Base-by-base conservation (phyloP, 2,888 invertebrate species). In the Danaus chrysippus region DNA sequence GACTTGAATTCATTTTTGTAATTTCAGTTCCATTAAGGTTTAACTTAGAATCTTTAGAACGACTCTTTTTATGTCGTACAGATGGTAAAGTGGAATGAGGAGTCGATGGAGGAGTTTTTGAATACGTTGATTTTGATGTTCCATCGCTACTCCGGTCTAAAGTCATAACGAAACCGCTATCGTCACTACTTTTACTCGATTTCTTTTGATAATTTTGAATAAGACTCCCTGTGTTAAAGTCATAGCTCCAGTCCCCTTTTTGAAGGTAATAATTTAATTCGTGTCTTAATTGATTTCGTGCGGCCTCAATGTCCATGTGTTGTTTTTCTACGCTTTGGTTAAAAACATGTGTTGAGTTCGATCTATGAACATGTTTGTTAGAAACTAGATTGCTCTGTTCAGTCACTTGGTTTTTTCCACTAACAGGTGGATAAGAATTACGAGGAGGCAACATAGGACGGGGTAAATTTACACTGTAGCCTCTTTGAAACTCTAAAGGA, bases 341-440 rank as follows among this genome's bases (percentile, higher is more conserved):
- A 72, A 93, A 87, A 43, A 92, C 90, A 74, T 93, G 93, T 11
- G 93, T 93, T 66, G 93, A 93, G 75, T 91, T 93, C 68, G 93
- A 93, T 71, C 93, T 87, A 73, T 93, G 93, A 81, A 93, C 82
- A 81, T 92, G 83, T 83, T 92, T 84, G 86, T 83, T 87, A 83
- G 87, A 84, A 80, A 86, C 82, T 86, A 88, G 79, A 71, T 83
- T 88, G 83, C 79, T 84, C 78, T 86, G 86, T 84, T 88, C 86
- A 86, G 89, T 87, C 84, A 80, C 83, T 88, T 91, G 91, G 74
- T 78, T 85, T 89, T 92, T 92, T 76, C 90, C 91, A 81, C 91
- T 88, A 72, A 92, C 91, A 54, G 93, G 92, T 73, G 93, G 93
- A 81, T 93, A 93, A 72, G 93, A 93, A 85, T 93, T 93, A 76